These are phyloP conservation scores for Ctenopoma kingsleyae DNA, from an alignment of 2,797 vertebrate genomes.

Conservation along the genomic window DNA sequence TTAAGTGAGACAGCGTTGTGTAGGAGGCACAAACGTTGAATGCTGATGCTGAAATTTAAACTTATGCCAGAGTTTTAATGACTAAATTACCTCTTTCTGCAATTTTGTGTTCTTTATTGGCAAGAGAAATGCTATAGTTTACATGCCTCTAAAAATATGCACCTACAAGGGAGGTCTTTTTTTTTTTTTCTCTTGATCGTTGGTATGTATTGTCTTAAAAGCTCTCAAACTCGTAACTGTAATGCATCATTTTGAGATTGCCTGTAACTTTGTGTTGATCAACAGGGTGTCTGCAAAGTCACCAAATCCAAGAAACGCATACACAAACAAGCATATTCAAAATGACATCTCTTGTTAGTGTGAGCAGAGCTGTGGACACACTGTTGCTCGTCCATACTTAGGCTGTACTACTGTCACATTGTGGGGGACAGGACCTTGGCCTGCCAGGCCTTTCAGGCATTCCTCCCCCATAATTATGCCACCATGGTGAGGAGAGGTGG, in stretches of 20 bases:
- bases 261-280: background rate
- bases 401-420: conserved; percentile 27
- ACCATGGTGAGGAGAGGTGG: conserved; percentile 28
- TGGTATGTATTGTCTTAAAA: background rate
- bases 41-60: background rate
- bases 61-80: background rate
- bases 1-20: background rate
- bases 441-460: conserved; percentile 55
- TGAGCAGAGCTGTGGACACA: conserved; percentile 6
- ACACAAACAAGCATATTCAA: background rate
- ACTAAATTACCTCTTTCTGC: background rate
- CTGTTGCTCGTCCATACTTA: conserved; percentile 29
- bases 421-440: conserved; percentile 52
- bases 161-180: background rate
- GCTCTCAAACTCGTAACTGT: no score
- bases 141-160: background rate
- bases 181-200: background rate
- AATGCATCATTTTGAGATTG: background rate
- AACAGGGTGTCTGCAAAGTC: background rate
- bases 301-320: background rate
- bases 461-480: conserved; percentile 43
- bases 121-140: background rate
- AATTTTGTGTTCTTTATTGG: background rate
- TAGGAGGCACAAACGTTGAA: background rate
- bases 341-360: conserved; percentile 9